Evolutionary conservation across 2,113 vertebrate genomes (phyloP), one percentile per base, ranked within the genome.

Genomic region (Chaetodon auriga): DNA sequence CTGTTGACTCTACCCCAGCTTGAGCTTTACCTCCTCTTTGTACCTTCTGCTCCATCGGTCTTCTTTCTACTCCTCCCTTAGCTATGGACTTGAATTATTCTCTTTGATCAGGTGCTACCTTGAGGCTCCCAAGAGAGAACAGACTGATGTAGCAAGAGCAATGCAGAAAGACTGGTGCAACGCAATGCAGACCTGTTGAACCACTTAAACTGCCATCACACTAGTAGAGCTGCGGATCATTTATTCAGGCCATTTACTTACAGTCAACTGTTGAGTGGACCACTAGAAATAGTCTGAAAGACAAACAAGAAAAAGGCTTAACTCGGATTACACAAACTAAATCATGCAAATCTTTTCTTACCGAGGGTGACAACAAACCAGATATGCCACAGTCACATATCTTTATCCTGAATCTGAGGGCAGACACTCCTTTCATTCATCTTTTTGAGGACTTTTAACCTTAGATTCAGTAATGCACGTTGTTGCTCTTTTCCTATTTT

Each of bases 31-130:
- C 87, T 87, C 86, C 77, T 83, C 90, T 94, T 82, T 92, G 88
- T 90, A 86, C 78, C 85, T 69, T 57, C 83, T 82, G 85, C 87
- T 90, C 80, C 78, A 77, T 46, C 41, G 51, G 60, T 77, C 87
- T 78, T 84, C 70, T 70, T 21, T 49, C 64, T 41, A 6, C 78
- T 68, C 78, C 86, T 87, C 88, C 82, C 82, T 87, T 55, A 45
- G 87, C 80, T 71, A 65, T 41, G 36, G 69, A 75, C 54, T 83
- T 94, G 92, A 94, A 94, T 95, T 92, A 95, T 95, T 95, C 94
- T 75, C 93, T 95, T 95, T 95, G 94, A 95, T 94, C 86, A 88
- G 71, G 64, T 65, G 38, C 66, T 87, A 79, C 83, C 83, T 86
- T 23, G 25, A 79, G 73, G 83, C 78, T 88, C 85, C 69, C 75